Evolutionary conservation across 2,113 vertebrate genomes (phyloP).

Genomic region (Oceanodroma tethys): DNA sequence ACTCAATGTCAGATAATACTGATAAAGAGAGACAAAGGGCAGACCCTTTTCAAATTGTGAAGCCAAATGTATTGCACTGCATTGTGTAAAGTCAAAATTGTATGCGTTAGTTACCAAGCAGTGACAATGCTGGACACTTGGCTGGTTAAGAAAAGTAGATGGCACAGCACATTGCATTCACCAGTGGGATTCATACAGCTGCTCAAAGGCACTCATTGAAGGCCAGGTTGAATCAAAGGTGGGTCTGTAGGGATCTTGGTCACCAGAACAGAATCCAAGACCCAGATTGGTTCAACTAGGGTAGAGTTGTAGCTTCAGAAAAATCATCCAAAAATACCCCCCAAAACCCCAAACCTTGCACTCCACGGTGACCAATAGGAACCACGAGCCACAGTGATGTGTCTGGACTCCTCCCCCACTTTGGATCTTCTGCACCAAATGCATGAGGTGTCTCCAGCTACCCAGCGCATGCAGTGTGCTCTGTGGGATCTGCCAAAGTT

Average conservation of each 20-base stretch:
- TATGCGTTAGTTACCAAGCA: background rate
- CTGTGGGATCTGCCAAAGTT: background rate
- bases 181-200: background rate
- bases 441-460: background rate
- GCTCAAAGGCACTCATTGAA: background rate
- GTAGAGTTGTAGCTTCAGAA: background rate
- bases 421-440: background rate
- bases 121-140: background rate
- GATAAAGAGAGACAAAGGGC: conserved; percentile 59
- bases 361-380: background rate
- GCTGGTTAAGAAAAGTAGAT: background rate
- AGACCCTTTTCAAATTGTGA: conserved; percentile 44
- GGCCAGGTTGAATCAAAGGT: background rate
- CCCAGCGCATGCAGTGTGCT: background rate
- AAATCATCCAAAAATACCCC: background rate
- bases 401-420: background rate
- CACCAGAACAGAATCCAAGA: background rate
- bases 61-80: conserved; percentile 17
- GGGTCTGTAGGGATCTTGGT: background rate
- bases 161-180: background rate
- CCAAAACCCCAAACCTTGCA: background rate
- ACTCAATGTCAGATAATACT: conserved; percentile 52
- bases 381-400: rapidly evolving
- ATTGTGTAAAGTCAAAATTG: conserved; percentile 40
- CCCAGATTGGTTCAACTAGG: background rate